Base-by-base conservation (phyloP, 2,888 invertebrate genomes). In the Linnaemya vulpina region DNA sequence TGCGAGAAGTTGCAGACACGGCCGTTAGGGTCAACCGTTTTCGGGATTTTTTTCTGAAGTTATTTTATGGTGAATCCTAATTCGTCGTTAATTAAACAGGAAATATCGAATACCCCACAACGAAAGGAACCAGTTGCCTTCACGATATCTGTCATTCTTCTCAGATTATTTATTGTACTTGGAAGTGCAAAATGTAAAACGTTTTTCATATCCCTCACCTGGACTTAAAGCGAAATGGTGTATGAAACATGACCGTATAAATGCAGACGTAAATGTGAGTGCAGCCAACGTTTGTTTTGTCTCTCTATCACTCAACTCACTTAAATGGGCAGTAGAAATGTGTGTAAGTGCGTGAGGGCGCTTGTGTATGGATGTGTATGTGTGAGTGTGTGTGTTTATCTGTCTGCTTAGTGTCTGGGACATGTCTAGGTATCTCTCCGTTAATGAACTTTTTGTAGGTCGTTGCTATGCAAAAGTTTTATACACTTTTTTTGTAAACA, bases 381-480 rank as follows among this genome's bases (percentile, higher is more conserved):
- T 89, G 90, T 90, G 90, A 90, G 90, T 89, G 87, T 55, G 22
- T 40, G 25, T 35, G 89, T 89, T 38, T 70, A 43, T 51, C 40
- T 89, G 91, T 91, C 91, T 91, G 90, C 89, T 87, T 89, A 90
- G 90, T 91, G 92, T 92, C 92, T 92, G 92, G 92, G 91, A 92
- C 92, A 92, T 90, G 91, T 92, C 92, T 92, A 91, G 89, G 88
- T 87, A 88, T 86, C 89, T 53, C 38, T 90, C 91, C 91, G 91
- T 91, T 92, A 92, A 92, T 92, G 92, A 92, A 92, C 92, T 92
- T 92, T 92, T 92, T 92, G 92, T 92, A 92, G 92, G 92, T 92
- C 92, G 92, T 90, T 91, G 90, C 90, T 90, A 90, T 90, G 90
- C 89, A 88, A 77, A 84, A 79, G 65, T 67, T 40, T 15, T 82